Conservation (phyloP, 2,113 vertebrate genomes). For the Pao palembangensis region DNA sequence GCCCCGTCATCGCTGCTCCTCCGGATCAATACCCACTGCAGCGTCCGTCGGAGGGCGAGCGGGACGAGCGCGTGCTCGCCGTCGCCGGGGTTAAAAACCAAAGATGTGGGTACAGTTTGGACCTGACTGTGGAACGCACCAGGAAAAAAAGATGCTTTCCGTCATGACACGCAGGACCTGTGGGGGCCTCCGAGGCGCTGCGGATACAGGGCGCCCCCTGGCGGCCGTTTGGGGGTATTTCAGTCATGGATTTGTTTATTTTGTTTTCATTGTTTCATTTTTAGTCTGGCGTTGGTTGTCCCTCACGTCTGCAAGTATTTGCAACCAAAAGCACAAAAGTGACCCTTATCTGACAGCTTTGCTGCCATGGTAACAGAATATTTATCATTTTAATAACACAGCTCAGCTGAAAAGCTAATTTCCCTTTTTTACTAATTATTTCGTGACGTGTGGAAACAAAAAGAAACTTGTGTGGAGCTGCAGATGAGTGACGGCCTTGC, state of each 20-base stretch:
- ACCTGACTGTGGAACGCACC: conserved; percentile 44
- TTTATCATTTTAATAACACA: too few species aligned
- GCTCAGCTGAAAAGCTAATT: too few species aligned
- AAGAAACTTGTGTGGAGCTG: too few species aligned
- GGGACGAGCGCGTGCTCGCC: conserved; percentile 43
- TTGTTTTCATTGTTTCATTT: too few species aligned
- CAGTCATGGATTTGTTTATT: not conserved
- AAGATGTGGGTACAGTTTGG: conserved; percentile 47
- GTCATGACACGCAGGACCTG: conserved; percentile 14
- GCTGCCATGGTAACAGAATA: too few species aligned
- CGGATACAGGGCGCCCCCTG: conserved; percentile 57
- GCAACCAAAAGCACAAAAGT: too few species aligned
- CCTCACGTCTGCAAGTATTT: too few species aligned
- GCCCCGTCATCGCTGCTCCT: conserved; percentile 47
- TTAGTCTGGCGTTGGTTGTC: too few species aligned
- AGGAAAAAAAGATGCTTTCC: conserved; percentile 33
- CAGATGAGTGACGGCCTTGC: too few species aligned
- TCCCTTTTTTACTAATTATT: too few species aligned
- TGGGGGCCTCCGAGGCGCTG: not conserved
- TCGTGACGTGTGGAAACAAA: too few species aligned
- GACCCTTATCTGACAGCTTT: too few species aligned
- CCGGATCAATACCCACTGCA: conserved; percentile 63
- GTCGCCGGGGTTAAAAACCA: not conserved
- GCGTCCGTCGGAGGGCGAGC: conserved; percentile 54
- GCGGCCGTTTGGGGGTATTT: conserved; percentile 30